Evolutionary conservation across 2,888 invertebrate genomes (phyloP).

Genomic region (Drosophila neonasuta): DNA sequence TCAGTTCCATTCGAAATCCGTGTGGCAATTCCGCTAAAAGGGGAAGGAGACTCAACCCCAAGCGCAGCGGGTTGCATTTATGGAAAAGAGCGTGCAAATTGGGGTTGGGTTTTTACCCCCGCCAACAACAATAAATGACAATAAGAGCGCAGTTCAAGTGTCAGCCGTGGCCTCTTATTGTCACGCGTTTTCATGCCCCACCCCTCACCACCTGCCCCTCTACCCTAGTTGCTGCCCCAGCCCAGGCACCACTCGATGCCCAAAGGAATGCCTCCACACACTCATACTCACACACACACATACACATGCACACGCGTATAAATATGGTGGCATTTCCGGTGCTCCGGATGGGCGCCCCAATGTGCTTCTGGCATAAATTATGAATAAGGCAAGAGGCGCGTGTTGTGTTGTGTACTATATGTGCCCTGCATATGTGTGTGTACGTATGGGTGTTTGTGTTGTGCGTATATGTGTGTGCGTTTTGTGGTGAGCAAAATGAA

Average conservation of each 20-base stretch:
- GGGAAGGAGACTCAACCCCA: conserved; percentile 23
- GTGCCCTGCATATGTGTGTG: conserved; percentile 17
- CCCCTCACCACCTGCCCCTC: conserved; percentile 21
- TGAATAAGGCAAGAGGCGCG: conserved; percentile 69
- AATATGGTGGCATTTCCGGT: conserved; percentile 75
- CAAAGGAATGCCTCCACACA: conserved; percentile 63
- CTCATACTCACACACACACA: conserved; percentile 30
- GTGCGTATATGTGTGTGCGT: conserved; percentile 35
- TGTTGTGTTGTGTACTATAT: conserved; percentile 42
- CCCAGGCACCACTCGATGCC: conserved; percentile 57
- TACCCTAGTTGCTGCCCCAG: neutral
- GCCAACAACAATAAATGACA: conserved; percentile 73
- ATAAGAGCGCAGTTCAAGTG: conserved; percentile 77
- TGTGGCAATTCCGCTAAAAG: conserved; percentile 40
- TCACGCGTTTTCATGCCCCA: conserved; percentile 66
- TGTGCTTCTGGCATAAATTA: conserved; percentile 78
- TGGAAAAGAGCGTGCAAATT: conserved; percentile 74
- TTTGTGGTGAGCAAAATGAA: conserved; percentile 68
- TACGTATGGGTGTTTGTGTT: conserved; percentile 23
- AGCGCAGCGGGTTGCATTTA: conserved; percentile 63
- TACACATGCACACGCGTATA: conserved; percentile 42
- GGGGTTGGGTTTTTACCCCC: conserved; percentile 61
- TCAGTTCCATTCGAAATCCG: conserved; percentile 19
- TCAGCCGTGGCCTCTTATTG: conserved; percentile 77
- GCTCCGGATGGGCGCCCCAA: conserved; percentile 60